These are phyloP conservation scores for Anoplolepis gracilipes DNA, from an alignment of 1,140 invertebrate species.

Conservation along the genomic window DNA sequence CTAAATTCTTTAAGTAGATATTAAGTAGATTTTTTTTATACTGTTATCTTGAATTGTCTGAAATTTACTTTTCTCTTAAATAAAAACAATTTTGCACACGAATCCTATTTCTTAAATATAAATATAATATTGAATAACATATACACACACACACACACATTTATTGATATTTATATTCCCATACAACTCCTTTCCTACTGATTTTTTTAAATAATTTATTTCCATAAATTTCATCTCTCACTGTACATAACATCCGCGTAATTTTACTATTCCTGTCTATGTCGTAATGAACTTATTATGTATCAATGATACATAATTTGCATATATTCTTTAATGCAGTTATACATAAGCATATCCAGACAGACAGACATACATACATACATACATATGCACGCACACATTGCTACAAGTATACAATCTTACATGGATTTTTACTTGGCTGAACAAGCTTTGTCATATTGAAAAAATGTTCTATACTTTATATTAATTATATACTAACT, in stretches of 20 bases:
- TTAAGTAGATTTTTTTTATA: neutral
- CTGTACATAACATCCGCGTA: slow-evolving; percentile 66
- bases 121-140: neutral
- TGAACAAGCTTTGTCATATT: slow-evolving; percentile 26
- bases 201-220: slow-evolving; percentile 67
- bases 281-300: neutral
- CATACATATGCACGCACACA: no score
- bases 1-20: neutral
- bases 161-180: neutral
- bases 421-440: neutral
- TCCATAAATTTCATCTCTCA: slow-evolving; percentile 63
- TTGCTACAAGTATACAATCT: neutral
- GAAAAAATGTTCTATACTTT: neutral
- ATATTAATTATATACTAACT: slow-evolving; percentile 24
- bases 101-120: neutral
- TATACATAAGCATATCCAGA: no score
- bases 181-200: neutral
- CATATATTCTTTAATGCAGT: slow-evolving; percentile 20
- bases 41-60: neutral
- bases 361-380: neutral
- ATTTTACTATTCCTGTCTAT: neutral
- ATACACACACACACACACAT: no score
- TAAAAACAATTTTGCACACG: neutral
- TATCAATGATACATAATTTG: slow-evolving; percentile 11
- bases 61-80: no score